Evolutionary conservation across 2,888 invertebrate species (phyloP).

Genomic region (Ceraclea dissimilis): DNA sequence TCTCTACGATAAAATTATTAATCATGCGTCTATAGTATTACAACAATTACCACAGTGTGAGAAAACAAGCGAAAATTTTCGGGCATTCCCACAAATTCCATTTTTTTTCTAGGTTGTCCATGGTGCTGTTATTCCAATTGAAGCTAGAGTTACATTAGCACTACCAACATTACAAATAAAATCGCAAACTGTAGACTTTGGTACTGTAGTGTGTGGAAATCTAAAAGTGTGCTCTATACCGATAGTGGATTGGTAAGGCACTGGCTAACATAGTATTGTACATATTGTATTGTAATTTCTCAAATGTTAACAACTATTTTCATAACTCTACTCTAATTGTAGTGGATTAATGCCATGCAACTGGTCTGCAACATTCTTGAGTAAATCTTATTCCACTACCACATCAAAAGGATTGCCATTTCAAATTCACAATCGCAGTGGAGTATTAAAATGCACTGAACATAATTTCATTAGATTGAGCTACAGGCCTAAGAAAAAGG

Average conservation of each 20-base stretch:
- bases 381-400: background rate
- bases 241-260: constrained; percentile 13
- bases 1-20: too few relatives aligned
- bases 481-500: background rate
- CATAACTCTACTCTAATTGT: background rate
- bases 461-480: background rate
- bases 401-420: background rate
- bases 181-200: constrained; percentile 1
- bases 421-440: background rate
- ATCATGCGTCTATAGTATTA: too few relatives aligned
- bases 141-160: constrained; percentile 3
- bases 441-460: background rate
- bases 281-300: background rate
- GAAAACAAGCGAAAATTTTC: too few relatives aligned
- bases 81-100: too few relatives aligned
- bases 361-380: constrained; percentile 1
- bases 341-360: background rate
- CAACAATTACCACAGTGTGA: too few relatives aligned
- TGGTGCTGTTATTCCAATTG: constrained; percentile 11
- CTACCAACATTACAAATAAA: constrained; percentile 2
- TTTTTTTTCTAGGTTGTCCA: constrained; percentile 6
- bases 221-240: constrained; percentile 14
- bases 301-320: too few relatives aligned
- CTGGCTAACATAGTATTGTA: background rate
- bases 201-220: constrained; percentile 12